phyloP scores from a whole-genome alignment of 2,888 invertebrate species.

The Agelastica alni region DNA sequence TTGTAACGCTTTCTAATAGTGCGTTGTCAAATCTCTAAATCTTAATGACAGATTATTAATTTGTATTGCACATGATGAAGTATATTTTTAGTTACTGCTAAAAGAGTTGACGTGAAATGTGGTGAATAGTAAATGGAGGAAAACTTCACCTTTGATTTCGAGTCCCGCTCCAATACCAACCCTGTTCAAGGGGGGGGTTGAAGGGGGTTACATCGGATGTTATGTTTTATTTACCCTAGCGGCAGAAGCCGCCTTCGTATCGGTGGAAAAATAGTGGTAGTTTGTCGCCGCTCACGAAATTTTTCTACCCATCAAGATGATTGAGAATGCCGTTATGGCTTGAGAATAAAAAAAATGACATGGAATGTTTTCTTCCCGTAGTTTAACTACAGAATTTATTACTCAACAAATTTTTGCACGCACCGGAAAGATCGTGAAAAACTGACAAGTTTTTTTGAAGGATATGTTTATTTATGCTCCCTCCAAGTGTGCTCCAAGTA shows the following conservation, averaged over 20 bases:
- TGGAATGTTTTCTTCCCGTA: constrained; percentile 21
- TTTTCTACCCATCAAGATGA: constrained; percentile 31
- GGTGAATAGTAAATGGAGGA: too few species aligned
- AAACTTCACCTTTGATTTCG: too few species aligned
- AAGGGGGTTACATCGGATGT: constrained; percentile 26
- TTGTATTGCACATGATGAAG: too few species aligned
- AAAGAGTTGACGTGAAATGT: too few species aligned
- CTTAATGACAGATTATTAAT: too few species aligned
- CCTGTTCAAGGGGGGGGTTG: constrained; percentile 2
- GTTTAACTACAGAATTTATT: constrained; percentile 21
- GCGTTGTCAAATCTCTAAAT: too few species aligned
- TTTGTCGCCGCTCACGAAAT: constrained; percentile 29
- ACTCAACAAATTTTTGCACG: constrained; percentile 20
- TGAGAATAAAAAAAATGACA: constrained; percentile 18
- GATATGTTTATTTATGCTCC: constrained; percentile 1
- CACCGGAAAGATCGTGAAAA: constrained; percentile 21
- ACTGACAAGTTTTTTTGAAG: constrained; percentile 26
- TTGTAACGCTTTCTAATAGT: too few species aligned
- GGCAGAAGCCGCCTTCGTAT: constrained; percentile 31
- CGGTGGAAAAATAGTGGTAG: constrained; percentile 34
- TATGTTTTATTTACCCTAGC: constrained; percentile 39
- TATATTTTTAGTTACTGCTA: too few species aligned
- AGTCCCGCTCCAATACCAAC: too few species aligned
- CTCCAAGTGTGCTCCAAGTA: not conserved
- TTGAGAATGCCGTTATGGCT: constrained; percentile 21